phyloP scores from a whole-genome alignment of 2,797 vertebrate genomes.

The Kryptopterus vitreolus region DNA sequence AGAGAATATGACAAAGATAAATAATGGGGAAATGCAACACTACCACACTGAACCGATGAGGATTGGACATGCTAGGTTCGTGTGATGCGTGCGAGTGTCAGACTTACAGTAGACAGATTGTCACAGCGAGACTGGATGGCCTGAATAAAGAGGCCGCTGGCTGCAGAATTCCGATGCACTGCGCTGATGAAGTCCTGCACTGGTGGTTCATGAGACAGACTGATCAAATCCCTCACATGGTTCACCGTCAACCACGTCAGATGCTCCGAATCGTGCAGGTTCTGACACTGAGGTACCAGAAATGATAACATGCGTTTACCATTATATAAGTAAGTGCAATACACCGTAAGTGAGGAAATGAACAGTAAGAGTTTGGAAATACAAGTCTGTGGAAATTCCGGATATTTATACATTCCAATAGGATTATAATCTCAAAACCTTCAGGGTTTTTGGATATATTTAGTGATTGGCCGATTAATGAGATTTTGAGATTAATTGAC shows the following conservation, averaged over 20 bases:
- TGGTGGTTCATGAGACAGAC: constrained; percentile 92
- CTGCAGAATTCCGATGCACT: constrained; percentile 93
- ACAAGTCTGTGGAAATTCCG: no score
- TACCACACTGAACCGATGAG: background rate
- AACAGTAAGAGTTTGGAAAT: no score
- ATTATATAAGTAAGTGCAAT: background rate
- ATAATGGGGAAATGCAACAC: background rate
- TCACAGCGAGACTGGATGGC: constrained; percentile 98
- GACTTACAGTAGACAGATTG: constrained; percentile 83
- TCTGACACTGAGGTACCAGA: constrained; percentile 84
- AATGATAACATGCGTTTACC: no score
- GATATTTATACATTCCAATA: no score
- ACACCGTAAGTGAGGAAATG: background rate
- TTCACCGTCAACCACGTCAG: constrained; percentile 97
- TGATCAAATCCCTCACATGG: constrained; percentile 93
- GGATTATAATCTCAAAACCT: no score
- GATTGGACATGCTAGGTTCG: background rate
- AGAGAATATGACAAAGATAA: background rate
- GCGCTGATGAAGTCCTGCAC: constrained; percentile 98
- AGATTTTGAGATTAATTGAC: no score
- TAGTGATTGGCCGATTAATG: no score
- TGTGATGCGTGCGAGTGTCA: background rate
- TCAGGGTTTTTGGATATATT: no score
- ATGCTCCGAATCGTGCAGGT: constrained; percentile 96
- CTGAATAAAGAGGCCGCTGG: constrained; percentile 97